Evolutionary conservation across 53 echinoderm and acorn worm species (phyloP).

Genomic region (Echinometra lucunter): DNA sequence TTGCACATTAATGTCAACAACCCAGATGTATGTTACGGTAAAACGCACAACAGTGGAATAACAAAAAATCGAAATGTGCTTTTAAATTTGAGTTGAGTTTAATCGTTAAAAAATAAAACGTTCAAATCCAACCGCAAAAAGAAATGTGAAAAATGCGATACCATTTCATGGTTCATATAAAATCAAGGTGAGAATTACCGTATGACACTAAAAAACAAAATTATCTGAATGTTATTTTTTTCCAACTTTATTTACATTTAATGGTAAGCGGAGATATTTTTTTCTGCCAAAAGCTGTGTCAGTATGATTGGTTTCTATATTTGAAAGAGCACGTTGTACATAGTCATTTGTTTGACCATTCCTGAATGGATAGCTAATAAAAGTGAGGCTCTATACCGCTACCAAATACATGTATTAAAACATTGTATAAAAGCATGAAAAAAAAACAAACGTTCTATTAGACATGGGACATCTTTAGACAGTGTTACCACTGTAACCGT

Average conservation of each 20-base stretch:
- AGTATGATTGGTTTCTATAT: not conserved
- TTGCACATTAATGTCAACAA: not conserved
- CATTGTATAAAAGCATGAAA: no score
- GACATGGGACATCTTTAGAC: not conserved
- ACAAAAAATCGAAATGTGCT: not conserved
- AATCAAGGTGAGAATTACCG: not conserved
- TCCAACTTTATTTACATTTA: not conserved
- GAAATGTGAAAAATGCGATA: not conserved
- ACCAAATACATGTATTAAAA: no score
- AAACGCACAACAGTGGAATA: not conserved
- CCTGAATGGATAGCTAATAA: not conserved
- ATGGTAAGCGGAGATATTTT: not conserved
- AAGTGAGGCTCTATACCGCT: not conserved
- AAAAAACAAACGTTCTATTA: not conserved
- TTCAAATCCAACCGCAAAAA: not conserved
- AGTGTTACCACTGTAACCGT: not conserved
- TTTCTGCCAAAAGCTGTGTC: no score
- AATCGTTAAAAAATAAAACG: slow-evolving; percentile 1
- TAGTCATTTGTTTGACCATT: not conserved
- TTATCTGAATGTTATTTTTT: not conserved
- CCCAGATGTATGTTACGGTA: not conserved
- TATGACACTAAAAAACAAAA: not conserved
- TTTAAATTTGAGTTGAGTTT: not conserved
- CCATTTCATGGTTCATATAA: not conserved
- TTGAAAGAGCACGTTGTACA: not conserved